Conservation (phyloP, 1,140 invertebrate genomes). For the Listronotus oregonensis region DNA sequence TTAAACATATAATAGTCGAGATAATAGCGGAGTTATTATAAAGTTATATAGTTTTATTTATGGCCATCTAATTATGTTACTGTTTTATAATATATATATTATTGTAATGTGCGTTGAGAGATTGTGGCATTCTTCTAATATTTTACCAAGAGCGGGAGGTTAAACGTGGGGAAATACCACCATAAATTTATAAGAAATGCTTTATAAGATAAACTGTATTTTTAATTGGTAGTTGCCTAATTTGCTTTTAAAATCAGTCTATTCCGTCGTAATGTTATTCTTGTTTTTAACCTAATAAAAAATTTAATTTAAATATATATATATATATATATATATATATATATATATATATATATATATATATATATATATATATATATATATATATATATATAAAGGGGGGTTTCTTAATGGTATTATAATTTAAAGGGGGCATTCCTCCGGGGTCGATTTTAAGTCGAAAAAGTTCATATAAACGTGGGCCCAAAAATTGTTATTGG, state of each 20-base stretch:
- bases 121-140: slow-evolving; percentile 4
- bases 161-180: slow-evolving; percentile 3
- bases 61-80: slow-evolving; percentile 17
- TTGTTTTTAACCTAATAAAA: too few species aligned
- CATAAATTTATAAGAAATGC: slow-evolving; percentile 4
- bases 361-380: too few species aligned
- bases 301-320: too few species aligned
- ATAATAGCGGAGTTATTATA: slow-evolving; percentile 20
- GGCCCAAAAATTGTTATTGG: too few species aligned
- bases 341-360: too few species aligned
- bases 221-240: slow-evolving; percentile 5
- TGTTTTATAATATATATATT: slow-evolving; percentile 18
- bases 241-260: neutral
- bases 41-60: slow-evolving; percentile 22
- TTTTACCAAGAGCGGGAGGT: neutral
- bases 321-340: too few species aligned
- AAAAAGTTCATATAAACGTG: too few species aligned
- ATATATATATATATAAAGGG: too few species aligned
- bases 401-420: too few species aligned
- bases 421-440: too few species aligned
- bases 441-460: too few species aligned
- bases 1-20: slow-evolving; percentile 25
- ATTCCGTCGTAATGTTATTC: too few species aligned
- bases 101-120: slow-evolving; percentile 5
- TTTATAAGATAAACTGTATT: slow-evolving; percentile 6